Base-by-base conservation (phyloP, 2,888 invertebrate species). In the Masnerella sp. region DNA sequence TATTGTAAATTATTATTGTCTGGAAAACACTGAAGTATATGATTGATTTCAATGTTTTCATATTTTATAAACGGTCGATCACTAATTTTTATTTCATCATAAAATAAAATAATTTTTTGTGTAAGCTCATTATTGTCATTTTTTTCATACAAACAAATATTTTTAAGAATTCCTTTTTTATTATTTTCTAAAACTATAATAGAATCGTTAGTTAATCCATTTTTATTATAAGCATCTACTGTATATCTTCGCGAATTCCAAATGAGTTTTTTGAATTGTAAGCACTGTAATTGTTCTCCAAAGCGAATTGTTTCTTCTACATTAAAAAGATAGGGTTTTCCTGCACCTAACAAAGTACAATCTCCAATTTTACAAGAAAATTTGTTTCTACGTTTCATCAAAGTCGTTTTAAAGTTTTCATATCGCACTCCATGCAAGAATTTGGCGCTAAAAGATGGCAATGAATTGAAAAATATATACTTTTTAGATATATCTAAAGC, bases 141-240 rank as follows among this genome's bases (percentile, higher is more conserved):
- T 15, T n/a, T 4, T 32, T 32, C 49, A 36, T 38, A 38, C 14
- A 11, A 14, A 43, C 51, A 59, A 14, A 56, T 67, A 42, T 58
- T 67, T 22, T 8, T 49, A 5, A 59, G 36, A 5, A 68, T 20
- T 17, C 68, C 58, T 34, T n/a, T 38, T 15, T 2, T 43, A 5
- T 20, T 17, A 25, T 68, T 40, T n/a, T 34, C 9, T 8, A 28
- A 36, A n/a, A 49, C 45, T 38, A 72, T 54, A 1, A 54, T 20
- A 0, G 72, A 65, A 15, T 72, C 65, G 28, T 72, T 54, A 9
- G 38, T 59, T 61, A 22, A 14, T 28, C 38, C 47, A 4, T 65
- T 25, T 8, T 9, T 11, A 17, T 30, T 51, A 15, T 72, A 72
- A 5, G 1, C 15, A 0, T 14, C 34, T 8, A 42, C 49, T 8